phyloP scores from a whole-genome alignment of 92 coral and sea anemone genomes.

The Porites lobata region DNA sequence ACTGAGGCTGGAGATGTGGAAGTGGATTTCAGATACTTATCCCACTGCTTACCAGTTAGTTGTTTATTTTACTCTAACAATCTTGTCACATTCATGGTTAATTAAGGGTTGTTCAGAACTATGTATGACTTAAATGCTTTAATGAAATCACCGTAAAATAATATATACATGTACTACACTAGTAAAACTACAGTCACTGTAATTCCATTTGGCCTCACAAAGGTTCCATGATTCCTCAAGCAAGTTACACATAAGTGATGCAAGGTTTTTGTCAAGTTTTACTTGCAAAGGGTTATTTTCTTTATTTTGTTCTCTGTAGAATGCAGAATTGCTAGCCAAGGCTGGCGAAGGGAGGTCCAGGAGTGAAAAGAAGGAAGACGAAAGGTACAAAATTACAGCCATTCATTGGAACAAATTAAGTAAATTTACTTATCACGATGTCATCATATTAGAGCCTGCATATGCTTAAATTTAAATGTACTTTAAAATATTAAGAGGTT shows the following conservation, averaged over 20 bases:
- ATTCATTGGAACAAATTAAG: neutral
- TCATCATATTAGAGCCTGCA: neutral
- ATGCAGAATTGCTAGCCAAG: conserved; percentile 92
- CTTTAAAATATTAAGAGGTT: neutral
- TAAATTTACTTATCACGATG: neutral
- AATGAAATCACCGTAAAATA: too few relatives aligned
- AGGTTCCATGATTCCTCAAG: neutral
- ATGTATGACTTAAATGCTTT: too few relatives aligned
- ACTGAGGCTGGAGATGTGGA: too few relatives aligned
- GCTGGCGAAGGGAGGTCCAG: conserved; percentile 91
- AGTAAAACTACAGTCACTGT: neutral
- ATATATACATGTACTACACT: too few relatives aligned
- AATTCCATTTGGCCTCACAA: conserved; percentile 4
- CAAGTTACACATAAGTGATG: neutral
- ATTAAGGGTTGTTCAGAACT: too few relatives aligned
- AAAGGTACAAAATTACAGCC: conserved; percentile 58
- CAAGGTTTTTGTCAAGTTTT: too few relatives aligned
- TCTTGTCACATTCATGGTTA: too few relatives aligned
- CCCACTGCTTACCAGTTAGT: too few relatives aligned
- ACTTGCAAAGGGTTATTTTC: too few relatives aligned
- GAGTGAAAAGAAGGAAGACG: conserved; percentile 91
- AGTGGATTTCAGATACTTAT: too few relatives aligned
- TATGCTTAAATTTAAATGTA: neutral
- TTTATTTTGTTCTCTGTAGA: conserved; percentile 49
- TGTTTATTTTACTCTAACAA: too few relatives aligned